Base-by-base conservation (phyloP, 2,797 vertebrate genomes). In the Picus viridis region DNA sequence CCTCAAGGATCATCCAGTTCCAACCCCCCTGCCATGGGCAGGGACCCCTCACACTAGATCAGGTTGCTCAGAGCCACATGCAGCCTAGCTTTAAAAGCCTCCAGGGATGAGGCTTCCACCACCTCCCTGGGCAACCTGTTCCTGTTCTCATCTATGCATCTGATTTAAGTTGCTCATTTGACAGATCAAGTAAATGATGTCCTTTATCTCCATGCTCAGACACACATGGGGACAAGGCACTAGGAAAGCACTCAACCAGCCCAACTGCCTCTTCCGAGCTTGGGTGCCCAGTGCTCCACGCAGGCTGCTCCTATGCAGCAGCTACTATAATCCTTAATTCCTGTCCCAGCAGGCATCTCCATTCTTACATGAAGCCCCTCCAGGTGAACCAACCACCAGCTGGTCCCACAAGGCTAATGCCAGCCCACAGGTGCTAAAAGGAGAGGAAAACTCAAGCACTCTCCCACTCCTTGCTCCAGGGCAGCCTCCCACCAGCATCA, bases 341-440 rank as follows among this genome's bases (percentile, higher is more conserved):
- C 51, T 18, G 7, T 16, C 43, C 53, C 57, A 32, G 20, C 9
- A 75, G 72, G 7, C 16, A 23, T 6, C n/a, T 78, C 39, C 73
- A 68, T 71, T 34, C 61, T 41, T 26, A 4, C 2, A 32, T 5
- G 63, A 56, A 39, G 4, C 5, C 10, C 19, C 10, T 74, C 12
- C 41, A 22, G 24, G 32, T 61, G 45, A 61, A 3, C 4, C 18
- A 24, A 1, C 22, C 24, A 26, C 6, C 57, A 67, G 45, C 56
- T 43, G 47, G 29, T 7, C 9, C 16, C 54, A 1, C 2, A 26
- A 4, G 2, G 7, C 7, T 19, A 13, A 2, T 4, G 6, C 39
- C 81, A 88, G 4, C 9, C 30, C 29, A 6, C 22, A 36, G 32
- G 10, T 29, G 11, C 24, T 2, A 8, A 9, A 19, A 67, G 10